phyloP scores from a whole-genome alignment of 2,113 vertebrate species.

The Peromyscus leucopus region DNA sequence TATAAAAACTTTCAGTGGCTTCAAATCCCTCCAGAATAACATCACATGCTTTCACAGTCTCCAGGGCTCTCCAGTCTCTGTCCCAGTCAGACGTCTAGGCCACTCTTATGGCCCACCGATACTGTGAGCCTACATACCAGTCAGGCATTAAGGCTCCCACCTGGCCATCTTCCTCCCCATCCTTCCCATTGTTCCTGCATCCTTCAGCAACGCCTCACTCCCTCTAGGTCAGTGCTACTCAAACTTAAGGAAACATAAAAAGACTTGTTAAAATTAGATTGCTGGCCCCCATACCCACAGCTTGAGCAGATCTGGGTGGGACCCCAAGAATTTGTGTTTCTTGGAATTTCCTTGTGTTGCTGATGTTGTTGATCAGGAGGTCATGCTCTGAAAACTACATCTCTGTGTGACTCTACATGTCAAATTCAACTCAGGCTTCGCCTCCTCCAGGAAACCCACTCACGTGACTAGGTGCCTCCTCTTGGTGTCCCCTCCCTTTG shows the following conservation, averaged over 20 bases:
- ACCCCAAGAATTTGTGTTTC: not conserved
- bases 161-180: not conserved
- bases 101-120: too few relatives aligned
- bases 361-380: not conserved
- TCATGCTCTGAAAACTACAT: not conserved
- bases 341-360: not conserved
- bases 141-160: fast-evolving
- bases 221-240: not conserved
- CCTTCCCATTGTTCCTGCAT: not conserved
- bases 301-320: not conserved
- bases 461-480: not conserved
- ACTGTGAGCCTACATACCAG: not conserved
- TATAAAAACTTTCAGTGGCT: not conserved
- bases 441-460: slow-evolving; percentile 21
- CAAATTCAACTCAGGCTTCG: not conserved
- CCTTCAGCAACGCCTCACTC: not conserved
- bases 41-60: not conserved
- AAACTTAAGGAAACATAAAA: not conserved
- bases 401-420: not conserved
- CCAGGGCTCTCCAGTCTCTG: not conserved
- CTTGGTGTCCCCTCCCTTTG: too few relatives aligned
- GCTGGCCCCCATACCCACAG: not conserved
- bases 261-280: not conserved
- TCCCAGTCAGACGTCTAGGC: not conserved
- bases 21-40: not conserved